Base-by-base conservation (phyloP, 2,113 vertebrate species). In the Amphilophus citrinellus region DNA sequence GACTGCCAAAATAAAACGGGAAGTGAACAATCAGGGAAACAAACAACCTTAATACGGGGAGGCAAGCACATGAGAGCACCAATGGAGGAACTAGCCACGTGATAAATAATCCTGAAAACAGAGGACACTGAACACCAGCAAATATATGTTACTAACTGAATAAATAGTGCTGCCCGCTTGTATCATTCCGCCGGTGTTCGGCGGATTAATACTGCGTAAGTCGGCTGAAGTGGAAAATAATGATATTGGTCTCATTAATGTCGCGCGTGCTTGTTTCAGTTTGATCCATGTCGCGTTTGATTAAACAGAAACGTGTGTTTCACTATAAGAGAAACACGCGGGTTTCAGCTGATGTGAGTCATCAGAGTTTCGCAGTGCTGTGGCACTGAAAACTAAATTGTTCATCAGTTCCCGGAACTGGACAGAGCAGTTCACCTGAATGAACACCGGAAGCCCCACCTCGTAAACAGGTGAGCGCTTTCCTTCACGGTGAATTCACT, bases 311-410 rank as follows among this genome's bases (percentile, higher is more conserved):
- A 91, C 79, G 2, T 3, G 2, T 58, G 24, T 5, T 71, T 89
- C 85, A 66, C 44, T 4, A 4, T 50, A 13, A 77, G n/a, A 61
- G 22, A 35, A 24, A n/a, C 39, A 3, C 3, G 7, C 0, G 42
- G 20, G 39, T 87, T 5, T 86, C 65, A 87, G 17, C 50, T 60
- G 7, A 57, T 15, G 10, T 93, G 92, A 91, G 27, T 93, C 94
- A 91, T 42, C 62, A 10, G 27, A 2, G 6, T n/a, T 18, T 58
- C 71, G 57, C 27, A 39, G 6, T 32, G 32, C 6, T 32, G 32
- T 5, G 32, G 4, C 32, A 32, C 32, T 32, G 27, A 27, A 27
- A 27, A 27, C 27, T 27, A 27, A 6, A 6, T 6, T 32, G 32
- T 6, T 32, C 32, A 1, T 32, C 5, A 6, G 32, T 32, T 32